These are phyloP conservation scores for Oncorhynchus masou DNA, from an alignment of 2,113 vertebrate species.

Conservation along the genomic window DNA sequence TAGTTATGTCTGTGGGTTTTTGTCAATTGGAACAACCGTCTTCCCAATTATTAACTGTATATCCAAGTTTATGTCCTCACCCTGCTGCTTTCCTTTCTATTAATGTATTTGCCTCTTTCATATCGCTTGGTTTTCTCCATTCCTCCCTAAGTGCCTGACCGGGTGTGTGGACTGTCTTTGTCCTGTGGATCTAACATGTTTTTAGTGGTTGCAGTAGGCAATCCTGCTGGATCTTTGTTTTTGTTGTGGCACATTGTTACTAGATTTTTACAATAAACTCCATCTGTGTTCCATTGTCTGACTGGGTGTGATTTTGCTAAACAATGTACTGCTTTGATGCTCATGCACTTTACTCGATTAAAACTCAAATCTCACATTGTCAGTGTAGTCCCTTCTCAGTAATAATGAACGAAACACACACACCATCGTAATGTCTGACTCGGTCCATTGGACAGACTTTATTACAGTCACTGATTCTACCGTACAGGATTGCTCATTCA, in stretches of 20 bases:
- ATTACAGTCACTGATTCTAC: too few relatives aligned
- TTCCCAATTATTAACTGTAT: conserved; percentile 40
- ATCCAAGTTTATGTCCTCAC: background rate
- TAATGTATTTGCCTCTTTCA: conserved; percentile 24
- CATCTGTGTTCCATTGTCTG: conserved; percentile 21
- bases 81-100: conserved; percentile 2
- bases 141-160: conserved; percentile 63
- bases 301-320: too few relatives aligned
- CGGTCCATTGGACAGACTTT: too few relatives aligned
- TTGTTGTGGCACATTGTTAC: conserved; percentile 4
- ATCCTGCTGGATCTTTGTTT: conserved; percentile 29
- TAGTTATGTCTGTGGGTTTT: background rate
- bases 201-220: conserved; percentile 30
- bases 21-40: conserved; percentile 30
- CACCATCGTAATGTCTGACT: too few relatives aligned
- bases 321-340: too few relatives aligned
- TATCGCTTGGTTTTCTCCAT: background rate
- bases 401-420: too few relatives aligned
- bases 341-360: too few relatives aligned
- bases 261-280: conserved; percentile 72
- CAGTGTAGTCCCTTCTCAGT: too few relatives aligned
- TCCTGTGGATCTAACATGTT: conserved; percentile 1
- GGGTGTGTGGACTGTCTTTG: conserved; percentile 18
- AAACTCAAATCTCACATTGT: too few relatives aligned
- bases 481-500: too few relatives aligned